Conservation (phyloP, 2,888 invertebrate genomes). For the Xiphydria camelus region DNA sequence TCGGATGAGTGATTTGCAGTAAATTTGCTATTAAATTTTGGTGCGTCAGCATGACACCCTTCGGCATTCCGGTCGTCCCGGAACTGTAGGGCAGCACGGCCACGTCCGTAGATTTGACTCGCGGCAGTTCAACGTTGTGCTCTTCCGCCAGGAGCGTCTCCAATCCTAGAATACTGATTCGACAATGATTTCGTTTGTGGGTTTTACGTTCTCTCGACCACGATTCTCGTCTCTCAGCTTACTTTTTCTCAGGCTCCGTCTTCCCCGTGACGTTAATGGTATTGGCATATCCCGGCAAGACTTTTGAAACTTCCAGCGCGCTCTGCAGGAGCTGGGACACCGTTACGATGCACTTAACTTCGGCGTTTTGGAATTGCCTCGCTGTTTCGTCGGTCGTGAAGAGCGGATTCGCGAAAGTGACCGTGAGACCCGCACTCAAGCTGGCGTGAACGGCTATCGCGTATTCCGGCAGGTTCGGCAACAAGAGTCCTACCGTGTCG, state of each 20-base stretch:
- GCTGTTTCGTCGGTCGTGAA: conserved; percentile 70
- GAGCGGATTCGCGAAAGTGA: conserved; percentile 72
- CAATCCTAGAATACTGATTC: conserved; percentile 49
- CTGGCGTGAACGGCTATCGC: conserved; percentile 69
- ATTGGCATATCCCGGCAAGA: conserved; percentile 63
- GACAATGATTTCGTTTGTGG: too few relatives aligned
- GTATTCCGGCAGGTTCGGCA: conserved; percentile 75
- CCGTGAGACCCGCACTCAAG: conserved; percentile 67
- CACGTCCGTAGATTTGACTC: conserved; percentile 27
- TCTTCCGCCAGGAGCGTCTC: conserved; percentile 52
- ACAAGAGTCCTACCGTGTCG: conserved; percentile 68
- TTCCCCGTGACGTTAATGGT: conserved; percentile 69
- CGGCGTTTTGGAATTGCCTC: conserved; percentile 67
- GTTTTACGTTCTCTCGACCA: too few relatives aligned
- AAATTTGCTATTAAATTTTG: conserved; percentile 67
- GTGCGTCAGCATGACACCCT: conserved; percentile 77
- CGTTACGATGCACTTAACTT: conserved; percentile 67
- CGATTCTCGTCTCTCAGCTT: too few relatives aligned
- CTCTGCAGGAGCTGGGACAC: conserved; percentile 67
- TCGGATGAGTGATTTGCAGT: conserved; percentile 59
- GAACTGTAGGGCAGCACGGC: conserved; percentile 57
- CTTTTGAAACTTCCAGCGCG: conserved; percentile 62
- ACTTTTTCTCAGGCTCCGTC: conserved; percentile 58
- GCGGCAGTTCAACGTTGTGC: conserved; percentile 54
- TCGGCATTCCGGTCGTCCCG: conserved; percentile 82